phyloP scores from a whole-genome alignment of 1,140 invertebrate genomes.

The Diprion similis region DNA sequence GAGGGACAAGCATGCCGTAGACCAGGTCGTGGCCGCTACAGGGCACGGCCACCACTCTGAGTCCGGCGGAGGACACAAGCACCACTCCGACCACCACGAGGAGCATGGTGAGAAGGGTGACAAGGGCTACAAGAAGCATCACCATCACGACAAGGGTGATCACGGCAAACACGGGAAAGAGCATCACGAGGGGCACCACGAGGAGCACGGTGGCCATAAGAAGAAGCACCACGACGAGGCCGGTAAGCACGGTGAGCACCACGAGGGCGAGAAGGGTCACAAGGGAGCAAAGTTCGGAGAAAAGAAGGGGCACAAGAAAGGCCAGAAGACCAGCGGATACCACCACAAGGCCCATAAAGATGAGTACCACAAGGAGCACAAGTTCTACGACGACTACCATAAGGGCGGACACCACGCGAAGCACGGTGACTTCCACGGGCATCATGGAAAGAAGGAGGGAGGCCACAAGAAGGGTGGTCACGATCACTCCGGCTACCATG shows the following conservation, averaged over 20 bases:
- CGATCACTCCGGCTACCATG: conserved; percentile 55
- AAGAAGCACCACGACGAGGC: conserved; percentile 67
- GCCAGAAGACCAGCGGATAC: conserved; percentile 70
- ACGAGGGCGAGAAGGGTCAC: conserved; percentile 67
- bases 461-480: conserved; percentile 57
- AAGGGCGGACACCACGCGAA: conserved; percentile 76
- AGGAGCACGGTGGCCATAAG: conserved; percentile 67
- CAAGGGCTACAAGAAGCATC: conserved; percentile 73
- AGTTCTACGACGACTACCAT: conserved; percentile 80
- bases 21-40: conserved; percentile 58
- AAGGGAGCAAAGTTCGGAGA: conserved; percentile 74
- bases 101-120: conserved; percentile 62
- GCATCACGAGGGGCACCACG: conserved; percentile 60
- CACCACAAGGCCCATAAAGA: conserved; percentile 80
- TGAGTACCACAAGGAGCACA: conserved; percentile 78
- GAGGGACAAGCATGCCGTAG: conserved; percentile 26
- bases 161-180: conserved; percentile 71
- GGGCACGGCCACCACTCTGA: conserved; percentile 65
- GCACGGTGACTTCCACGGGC: conserved; percentile 72
- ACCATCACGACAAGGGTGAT: conserved; percentile 70
- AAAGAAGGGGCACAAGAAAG: conserved; percentile 72
- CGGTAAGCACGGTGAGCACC: conserved; percentile 67
- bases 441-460: conserved; percentile 63
- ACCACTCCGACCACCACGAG: conserved; percentile 68
- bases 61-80: conserved; percentile 69